Conservation (phyloP, 2,888 invertebrate species). For the Andrena trimmerana region DNA sequence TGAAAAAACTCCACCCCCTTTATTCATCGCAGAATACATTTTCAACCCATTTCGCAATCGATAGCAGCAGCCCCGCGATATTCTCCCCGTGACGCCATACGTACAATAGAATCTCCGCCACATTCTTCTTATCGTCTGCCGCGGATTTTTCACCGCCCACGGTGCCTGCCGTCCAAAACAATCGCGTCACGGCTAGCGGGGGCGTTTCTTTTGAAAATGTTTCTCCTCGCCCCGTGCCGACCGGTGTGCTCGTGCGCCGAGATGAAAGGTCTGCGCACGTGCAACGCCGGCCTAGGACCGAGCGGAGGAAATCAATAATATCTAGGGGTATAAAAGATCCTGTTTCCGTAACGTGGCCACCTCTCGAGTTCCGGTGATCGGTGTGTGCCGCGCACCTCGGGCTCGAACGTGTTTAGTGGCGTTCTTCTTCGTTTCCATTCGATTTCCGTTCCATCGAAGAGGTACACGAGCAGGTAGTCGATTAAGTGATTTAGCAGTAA, state of each 20-base stretch:
- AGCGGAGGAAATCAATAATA: slow-evolving; percentile 76
- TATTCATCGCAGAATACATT: too few relatives aligned
- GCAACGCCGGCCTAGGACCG: slow-evolving; percentile 48
- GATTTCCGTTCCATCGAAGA: slow-evolving; percentile 54
- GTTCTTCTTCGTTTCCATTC: slow-evolving; percentile 55
- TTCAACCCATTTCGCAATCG: too few relatives aligned
- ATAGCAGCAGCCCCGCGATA: too few relatives aligned
- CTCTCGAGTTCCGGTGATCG: slow-evolving; percentile 72
- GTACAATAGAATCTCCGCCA: neutral
- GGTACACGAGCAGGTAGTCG: slow-evolving; percentile 65
- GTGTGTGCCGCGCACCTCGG: slow-evolving; percentile 64
- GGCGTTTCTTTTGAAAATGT: slow-evolving; percentile 8
- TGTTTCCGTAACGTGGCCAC: slow-evolving; percentile 69
- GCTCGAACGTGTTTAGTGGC: slow-evolving; percentile 65
- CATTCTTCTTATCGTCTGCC: neutral
- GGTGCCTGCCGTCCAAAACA: neutral
- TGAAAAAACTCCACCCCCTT: too few relatives aligned
- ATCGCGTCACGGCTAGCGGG: neutral
- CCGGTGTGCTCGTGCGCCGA: slow-evolving; percentile 55
- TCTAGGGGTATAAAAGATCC: slow-evolving; percentile 78
- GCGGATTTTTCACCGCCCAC: neutral
- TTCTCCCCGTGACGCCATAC: too few relatives aligned
- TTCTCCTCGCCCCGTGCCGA: neutral
- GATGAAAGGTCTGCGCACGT: slow-evolving; percentile 67
- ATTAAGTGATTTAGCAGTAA: slow-evolving; percentile 64